These are phyloP conservation scores for Cottoperca gobio DNA, from an alignment of 2,797 vertebrate genomes.

Conservation along the genomic window DNA sequence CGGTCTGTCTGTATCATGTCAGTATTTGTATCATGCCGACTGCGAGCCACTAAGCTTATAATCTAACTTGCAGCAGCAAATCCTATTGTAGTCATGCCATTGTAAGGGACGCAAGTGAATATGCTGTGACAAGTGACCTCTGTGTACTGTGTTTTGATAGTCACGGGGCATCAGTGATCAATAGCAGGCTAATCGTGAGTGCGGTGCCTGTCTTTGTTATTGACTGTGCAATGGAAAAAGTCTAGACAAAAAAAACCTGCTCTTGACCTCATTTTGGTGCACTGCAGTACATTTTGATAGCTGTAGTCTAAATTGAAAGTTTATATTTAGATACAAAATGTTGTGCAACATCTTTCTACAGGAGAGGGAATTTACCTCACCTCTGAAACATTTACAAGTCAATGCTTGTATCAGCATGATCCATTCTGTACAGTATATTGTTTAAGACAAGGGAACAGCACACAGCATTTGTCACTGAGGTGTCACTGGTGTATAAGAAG, in stretches of 20 bases:
- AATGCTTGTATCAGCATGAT: slow-evolving; percentile 71
- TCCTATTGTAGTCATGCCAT: slow-evolving; percentile 51
- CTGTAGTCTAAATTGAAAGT: slow-evolving; percentile 54
- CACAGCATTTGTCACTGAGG: slow-evolving; percentile 67
- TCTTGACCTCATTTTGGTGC: slow-evolving; percentile 69
- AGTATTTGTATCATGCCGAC: slow-evolving; percentile 41
- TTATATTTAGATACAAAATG: slow-evolving; percentile 66
- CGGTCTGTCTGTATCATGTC: slow-evolving; percentile 44
- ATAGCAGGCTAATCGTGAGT: slow-evolving; percentile 59
- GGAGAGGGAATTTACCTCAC: slow-evolving; percentile 42
- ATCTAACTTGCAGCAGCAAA: slow-evolving; percentile 70
- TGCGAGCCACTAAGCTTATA: slow-evolving; percentile 62
- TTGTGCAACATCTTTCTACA: slow-evolving; percentile 30
- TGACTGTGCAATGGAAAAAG: slow-evolving; percentile 69
- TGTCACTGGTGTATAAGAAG: slow-evolving; percentile 65
- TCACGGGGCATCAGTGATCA: slow-evolving; percentile 63
- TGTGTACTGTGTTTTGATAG: slow-evolving; percentile 48
- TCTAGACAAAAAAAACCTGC: slow-evolving; percentile 57
- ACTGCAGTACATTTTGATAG: slow-evolving; percentile 54
- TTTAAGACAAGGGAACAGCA: slow-evolving; percentile 64
- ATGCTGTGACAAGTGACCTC: slow-evolving; percentile 56
- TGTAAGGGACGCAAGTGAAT: slow-evolving; percentile 41
- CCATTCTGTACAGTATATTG: slow-evolving; percentile 42
- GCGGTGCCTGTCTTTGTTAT: slow-evolving; percentile 60
- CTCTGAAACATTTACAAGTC: slow-evolving; percentile 63